phyloP scores from a whole-genome alignment of 2,888 invertebrate genomes.

The Mimachlamys varia region DNA sequence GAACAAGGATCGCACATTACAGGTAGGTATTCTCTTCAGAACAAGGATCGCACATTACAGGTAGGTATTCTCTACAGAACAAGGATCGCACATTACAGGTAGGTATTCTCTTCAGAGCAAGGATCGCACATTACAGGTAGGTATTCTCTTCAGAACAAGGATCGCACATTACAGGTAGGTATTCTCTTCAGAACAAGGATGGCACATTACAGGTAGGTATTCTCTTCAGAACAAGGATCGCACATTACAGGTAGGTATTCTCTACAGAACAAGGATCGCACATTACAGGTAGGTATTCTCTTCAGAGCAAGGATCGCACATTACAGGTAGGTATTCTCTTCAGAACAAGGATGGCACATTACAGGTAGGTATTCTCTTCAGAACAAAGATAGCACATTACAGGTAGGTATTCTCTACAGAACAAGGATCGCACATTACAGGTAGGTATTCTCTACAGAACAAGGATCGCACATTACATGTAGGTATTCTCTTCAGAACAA shows the following conservation, averaged over 20 bases:
- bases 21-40: background rate
- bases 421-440: no score
- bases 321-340: background rate
- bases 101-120: background rate
- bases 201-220: no score
- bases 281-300: no score
- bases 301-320: no score
- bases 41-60: no score
- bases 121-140: no score
- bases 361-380: no score
- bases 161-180: background rate
- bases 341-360: conserved; percentile 29
- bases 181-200: conserved; percentile 15
- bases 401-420: background rate
- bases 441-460: no score
- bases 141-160: no score
- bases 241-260: background rate
- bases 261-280: conserved; percentile 36
- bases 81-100: background rate
- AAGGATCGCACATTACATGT: background rate
- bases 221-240: no score
- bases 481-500: background rate
- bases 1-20: background rate
- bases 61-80: no score
- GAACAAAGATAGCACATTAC: background rate